Evolutionary conservation across 1,140 invertebrate species (phyloP).

Genomic region (Apis laboriosa): DNA sequence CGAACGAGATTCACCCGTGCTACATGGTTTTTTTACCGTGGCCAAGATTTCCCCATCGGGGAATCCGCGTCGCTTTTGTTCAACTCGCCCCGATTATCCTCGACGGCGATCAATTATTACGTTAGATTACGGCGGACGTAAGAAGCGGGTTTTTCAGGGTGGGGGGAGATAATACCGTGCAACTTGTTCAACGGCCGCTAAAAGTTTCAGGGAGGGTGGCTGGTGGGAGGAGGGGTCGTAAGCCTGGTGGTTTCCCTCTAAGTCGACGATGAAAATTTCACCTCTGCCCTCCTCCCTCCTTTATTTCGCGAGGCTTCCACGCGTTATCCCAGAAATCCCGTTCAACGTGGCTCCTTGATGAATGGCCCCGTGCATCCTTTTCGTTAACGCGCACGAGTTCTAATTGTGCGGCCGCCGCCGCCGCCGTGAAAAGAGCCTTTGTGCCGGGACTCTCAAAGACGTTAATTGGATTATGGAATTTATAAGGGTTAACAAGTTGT

Average conservation of each 20-base stretch:
- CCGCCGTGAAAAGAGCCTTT: neutral
- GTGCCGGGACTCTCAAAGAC: neutral
- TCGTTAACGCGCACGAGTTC: slow-evolving; percentile 9
- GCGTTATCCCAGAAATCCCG: slow-evolving; percentile 28
- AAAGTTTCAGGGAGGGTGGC: slow-evolving; percentile 15
- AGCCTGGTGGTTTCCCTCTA: neutral
- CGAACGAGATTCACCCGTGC: slow-evolving; percentile 51
- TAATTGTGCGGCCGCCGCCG: neutral
- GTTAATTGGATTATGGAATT: slow-evolving; percentile 5
- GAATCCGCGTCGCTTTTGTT: slow-evolving; percentile 19
- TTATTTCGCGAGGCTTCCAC: slow-evolving; percentile 27
- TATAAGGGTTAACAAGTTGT: neutral
- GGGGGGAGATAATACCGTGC: slow-evolving; percentile 7
- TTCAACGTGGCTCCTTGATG: slow-evolving; percentile 27
- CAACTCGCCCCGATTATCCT: slow-evolving; percentile 11
- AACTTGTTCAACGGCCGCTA: slow-evolving; percentile 7
- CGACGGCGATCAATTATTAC: slow-evolving; percentile 36
- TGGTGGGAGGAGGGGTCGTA: neutral
- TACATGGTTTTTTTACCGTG: slow-evolving; percentile 15
- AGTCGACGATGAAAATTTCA: slow-evolving; percentile 43
- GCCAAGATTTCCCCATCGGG: neutral
- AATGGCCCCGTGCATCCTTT: slow-evolving; percentile 30
- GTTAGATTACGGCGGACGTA: slow-evolving; percentile 30
- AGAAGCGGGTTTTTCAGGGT: slow-evolving; percentile 13
- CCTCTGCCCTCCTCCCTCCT: neutral